A percentile compares a stretch with the other conserved stretches of the same genome.
phyloP scores from a whole-genome alignment of 2,888 invertebrate species.

The Creontiades dilutus region DNA sequence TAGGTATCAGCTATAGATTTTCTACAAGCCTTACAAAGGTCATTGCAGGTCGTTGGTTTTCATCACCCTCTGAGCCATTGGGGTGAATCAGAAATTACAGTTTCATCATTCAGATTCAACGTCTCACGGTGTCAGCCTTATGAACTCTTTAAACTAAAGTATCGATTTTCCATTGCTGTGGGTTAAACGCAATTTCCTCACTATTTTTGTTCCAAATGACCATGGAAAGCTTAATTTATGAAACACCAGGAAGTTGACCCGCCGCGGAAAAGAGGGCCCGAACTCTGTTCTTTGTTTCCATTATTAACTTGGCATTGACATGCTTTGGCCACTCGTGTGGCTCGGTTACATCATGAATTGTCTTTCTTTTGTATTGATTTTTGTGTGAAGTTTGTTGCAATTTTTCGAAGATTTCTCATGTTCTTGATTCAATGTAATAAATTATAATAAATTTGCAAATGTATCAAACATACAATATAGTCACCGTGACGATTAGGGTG shows the following conservation, averaged over 20 bases:
- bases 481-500: too few relatives aligned
- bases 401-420: too few relatives aligned
- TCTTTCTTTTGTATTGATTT: too few relatives aligned
- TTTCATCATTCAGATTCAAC: conserved; percentile 1
- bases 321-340: neutral
- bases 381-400: too few relatives aligned
- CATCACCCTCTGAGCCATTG: neutral
- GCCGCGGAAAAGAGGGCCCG: neutral
- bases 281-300: neutral
- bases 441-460: too few relatives aligned
- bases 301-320: conserved; percentile 28
- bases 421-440: too few relatives aligned
- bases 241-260: neutral
- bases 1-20: too few relatives aligned
- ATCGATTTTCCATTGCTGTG: too few relatives aligned
- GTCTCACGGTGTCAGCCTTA: neutral
- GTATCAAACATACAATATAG: too few relatives aligned
- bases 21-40: neutral
- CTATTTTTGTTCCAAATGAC: neutral
- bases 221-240: neutral
- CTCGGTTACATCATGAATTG: too few relatives aligned
- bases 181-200: too few relatives aligned
- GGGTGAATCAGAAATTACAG: neutral
- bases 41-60: conserved; percentile 1
- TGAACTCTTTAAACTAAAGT: too few relatives aligned